Percentiles rank a stretch among this genome's conserved stretches.
Evolutionary conservation across 2,113 vertebrate genomes (phyloP).

Genomic region (Notothenia rossii): DNA sequence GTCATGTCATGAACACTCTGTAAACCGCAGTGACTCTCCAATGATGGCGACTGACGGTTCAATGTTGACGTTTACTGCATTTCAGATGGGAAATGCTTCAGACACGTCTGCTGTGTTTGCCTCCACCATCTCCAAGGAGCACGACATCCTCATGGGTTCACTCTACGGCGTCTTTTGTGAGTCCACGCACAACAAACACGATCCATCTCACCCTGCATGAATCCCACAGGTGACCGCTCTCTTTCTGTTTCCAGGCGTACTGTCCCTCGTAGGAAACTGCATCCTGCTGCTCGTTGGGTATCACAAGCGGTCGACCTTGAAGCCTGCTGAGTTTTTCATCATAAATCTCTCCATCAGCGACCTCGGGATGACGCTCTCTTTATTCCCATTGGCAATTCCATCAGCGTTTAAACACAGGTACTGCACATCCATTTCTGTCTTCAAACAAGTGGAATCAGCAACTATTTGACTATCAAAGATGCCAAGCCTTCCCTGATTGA

Average conservation of each 20-base stretch:
- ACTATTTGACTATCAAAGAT: no score
- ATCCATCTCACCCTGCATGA: neutral
- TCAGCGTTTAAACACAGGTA: slow-evolving; percentile 90
- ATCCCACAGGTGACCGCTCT: neutral
- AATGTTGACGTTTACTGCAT: slow-evolving; percentile 8
- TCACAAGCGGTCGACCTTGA: slow-evolving; percentile 86
- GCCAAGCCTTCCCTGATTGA: no score
- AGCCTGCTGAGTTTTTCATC: slow-evolving; percentile 90
- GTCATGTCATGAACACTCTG: neutral
- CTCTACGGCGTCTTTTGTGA: slow-evolving; percentile 87
- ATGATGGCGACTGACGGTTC: neutral
- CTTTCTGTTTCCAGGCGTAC: slow-evolving; percentile 67
- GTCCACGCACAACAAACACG: slow-evolving; percentile 39
- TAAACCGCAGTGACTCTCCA: neutral
- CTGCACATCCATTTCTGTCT: neutral
- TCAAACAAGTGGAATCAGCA: no score
- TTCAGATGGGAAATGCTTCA: slow-evolving; percentile 87
- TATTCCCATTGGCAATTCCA: slow-evolving; percentile 88
- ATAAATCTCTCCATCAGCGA: slow-evolving; percentile 90
- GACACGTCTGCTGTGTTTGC: slow-evolving; percentile 75
- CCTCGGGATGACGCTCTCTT: slow-evolving; percentile 87
- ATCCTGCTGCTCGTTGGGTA: slow-evolving; percentile 88
- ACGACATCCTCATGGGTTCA: slow-evolving; percentile 86
- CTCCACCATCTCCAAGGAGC: slow-evolving; percentile 85
- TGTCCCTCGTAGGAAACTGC: slow-evolving; percentile 86